Conservation (phyloP, 2,113 vertebrate genomes). For the Phocoena phocoena region DNA sequence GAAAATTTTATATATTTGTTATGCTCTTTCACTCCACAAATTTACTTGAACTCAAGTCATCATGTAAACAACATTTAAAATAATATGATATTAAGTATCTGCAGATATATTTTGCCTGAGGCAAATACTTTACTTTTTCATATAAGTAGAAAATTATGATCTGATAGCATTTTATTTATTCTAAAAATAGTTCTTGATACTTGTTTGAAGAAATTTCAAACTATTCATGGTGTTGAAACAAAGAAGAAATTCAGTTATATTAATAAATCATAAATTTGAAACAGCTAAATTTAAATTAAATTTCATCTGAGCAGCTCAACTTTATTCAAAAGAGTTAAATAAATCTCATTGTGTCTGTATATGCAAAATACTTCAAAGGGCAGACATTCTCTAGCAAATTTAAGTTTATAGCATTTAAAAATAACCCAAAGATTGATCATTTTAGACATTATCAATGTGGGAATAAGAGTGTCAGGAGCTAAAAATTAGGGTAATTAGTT, state of each 20-base stretch:
- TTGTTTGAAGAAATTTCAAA: constrained; percentile 20
- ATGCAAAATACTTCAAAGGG: background rate
- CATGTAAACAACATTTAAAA: background rate
- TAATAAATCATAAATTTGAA: constrained; percentile 50
- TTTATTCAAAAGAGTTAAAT: background rate
- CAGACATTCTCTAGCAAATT: background rate
- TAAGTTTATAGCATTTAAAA: background rate
- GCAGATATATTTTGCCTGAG: background rate
- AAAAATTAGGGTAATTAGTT: background rate
- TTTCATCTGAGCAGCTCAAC: background rate
- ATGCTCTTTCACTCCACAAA: background rate
- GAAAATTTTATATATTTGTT: background rate
- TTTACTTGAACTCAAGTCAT: constrained; percentile 15
- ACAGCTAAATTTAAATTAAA: constrained; percentile 42
- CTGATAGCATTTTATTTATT: constrained; percentile 34
- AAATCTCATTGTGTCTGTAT: background rate
- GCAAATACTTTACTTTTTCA: constrained; percentile 12
- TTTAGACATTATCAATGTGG: background rate
- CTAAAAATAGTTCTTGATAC: constrained; percentile 36
- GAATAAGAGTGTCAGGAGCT: background rate
- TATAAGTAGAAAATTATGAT: background rate
- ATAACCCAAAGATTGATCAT: background rate
- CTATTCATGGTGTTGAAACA: background rate
- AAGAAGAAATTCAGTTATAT: background rate
- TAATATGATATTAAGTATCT: background rate